These are phyloP conservation scores for Centropristis striata DNA, from an alignment of 2,113 vertebrate genomes.

Conservation along the genomic window DNA sequence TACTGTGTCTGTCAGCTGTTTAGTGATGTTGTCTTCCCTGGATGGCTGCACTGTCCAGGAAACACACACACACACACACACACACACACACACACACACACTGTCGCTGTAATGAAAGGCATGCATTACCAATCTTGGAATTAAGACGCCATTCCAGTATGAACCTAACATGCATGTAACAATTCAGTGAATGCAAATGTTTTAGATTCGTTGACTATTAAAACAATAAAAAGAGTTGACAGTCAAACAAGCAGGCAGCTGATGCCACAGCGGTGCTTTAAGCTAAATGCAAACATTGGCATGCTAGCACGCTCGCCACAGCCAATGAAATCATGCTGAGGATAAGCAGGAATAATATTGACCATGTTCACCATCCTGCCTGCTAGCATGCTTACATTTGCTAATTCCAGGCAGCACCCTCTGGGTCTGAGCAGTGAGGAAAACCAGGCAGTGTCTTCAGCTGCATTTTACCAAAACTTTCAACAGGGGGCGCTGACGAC, in stretches of 20 bases:
- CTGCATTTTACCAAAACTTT: no score
- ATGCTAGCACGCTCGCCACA: not conserved
- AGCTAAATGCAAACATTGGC: not conserved
- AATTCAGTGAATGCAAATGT: not conserved
- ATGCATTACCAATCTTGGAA: conserved; percentile 55
- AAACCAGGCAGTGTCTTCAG: no score
- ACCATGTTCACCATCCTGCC: not conserved
- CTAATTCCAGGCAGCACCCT: no score
- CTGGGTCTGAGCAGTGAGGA: no score
- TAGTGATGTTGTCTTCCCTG: no score
- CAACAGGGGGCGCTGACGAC: no score
- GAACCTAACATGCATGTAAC: conserved; percentile 19
- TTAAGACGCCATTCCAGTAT: conserved; percentile 47
- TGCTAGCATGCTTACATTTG: not conserved
- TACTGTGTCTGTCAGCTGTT: no score
- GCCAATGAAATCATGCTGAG: not conserved
- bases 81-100: not conserved
- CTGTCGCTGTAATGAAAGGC: not conserved
- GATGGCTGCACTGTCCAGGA: no score
- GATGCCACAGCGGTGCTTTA: no score
- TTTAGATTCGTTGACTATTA: not conserved
- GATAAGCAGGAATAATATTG: not conserved
- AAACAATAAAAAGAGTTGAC: no score
- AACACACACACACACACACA: not conserved
- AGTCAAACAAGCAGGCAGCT: no score